These are phyloP conservation scores for Lethrus apterus DNA, from an alignment of 1,140 invertebrate genomes.

Conservation along the genomic window DNA sequence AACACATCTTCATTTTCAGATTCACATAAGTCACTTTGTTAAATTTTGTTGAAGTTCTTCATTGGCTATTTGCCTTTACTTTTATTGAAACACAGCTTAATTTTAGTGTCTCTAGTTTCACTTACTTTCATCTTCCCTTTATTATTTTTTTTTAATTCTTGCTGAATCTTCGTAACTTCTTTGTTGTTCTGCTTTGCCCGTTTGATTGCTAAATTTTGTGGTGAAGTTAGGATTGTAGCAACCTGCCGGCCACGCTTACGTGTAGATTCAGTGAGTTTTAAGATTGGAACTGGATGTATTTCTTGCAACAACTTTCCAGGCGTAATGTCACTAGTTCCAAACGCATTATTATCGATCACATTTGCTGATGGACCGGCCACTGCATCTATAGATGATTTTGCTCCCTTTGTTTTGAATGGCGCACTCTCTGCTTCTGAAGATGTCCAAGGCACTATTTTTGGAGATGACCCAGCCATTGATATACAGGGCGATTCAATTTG, in stretches of 20 bases:
- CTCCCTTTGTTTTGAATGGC: neutral
- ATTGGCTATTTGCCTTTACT: too few relatives aligned
- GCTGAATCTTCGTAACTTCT: constrained; percentile 1
- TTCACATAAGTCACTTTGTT: too few relatives aligned
- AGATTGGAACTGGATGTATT: constrained; percentile 17
- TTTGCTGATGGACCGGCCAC: constrained; percentile 12
- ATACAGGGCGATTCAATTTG: constrained; percentile 5
- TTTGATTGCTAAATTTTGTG: constrained; percentile 17
- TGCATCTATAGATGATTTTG: constrained; percentile 15
- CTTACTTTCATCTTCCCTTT: constrained; percentile 12
- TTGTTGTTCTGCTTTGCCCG: too few relatives aligned
- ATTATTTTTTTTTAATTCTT: constrained; percentile 8
- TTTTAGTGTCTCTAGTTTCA: constrained; percentile 8
- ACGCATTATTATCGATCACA: constrained; percentile 18
- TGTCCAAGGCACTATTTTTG: too few relatives aligned
- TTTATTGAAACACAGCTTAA: too few relatives aligned
- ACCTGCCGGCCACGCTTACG: constrained; percentile 15
- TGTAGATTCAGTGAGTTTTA: constrained; percentile 16
- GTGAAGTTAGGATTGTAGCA: constrained; percentile 17
- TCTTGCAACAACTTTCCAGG: too few relatives aligned
- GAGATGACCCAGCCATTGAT: too few relatives aligned
- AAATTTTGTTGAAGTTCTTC: too few relatives aligned
- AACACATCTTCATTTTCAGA: too few relatives aligned
- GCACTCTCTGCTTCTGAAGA: too few relatives aligned
- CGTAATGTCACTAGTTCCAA: too few relatives aligned